Evolutionary conservation across 2,888 invertebrate genomes (phyloP).

Genomic region (Chironomus tentans): DNA sequence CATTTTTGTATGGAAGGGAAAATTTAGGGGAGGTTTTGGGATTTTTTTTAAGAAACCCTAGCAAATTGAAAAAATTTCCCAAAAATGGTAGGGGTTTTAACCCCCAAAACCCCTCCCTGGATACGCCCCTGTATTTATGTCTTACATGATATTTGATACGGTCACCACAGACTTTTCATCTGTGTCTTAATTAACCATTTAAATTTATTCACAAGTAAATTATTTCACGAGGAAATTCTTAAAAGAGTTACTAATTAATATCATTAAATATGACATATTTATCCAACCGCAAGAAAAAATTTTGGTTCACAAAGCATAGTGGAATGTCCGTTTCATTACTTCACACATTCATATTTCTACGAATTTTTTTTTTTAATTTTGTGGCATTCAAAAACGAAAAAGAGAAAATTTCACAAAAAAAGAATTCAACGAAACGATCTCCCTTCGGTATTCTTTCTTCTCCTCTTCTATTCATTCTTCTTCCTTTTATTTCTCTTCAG

Average conservation of each 20-base stretch:
- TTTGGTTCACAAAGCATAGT: neutral
- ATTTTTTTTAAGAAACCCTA: too few species aligned
- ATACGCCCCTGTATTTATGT: too few species aligned
- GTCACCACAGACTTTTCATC: neutral
- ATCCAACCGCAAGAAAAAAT: neutral
- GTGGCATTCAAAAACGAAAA: neutral
- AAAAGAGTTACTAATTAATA: neutral
- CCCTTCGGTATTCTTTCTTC: constrained; percentile 22
- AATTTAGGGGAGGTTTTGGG: too few species aligned
- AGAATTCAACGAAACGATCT: constrained; percentile 11
- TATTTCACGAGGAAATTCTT: neutral
- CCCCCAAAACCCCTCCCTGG: too few species aligned
- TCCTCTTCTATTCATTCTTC: neutral
- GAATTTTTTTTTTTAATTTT: neutral
- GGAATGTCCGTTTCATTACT: neutral
- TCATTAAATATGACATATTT: neutral
- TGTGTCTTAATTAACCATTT: neutral
- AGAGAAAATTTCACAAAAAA: neutral
- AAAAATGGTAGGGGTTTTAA: too few species aligned
- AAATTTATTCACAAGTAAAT: neutral
- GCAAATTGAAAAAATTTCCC: too few species aligned
- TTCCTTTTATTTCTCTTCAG: neutral
- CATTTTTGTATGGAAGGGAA: too few species aligned
- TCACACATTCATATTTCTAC: neutral
- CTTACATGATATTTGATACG: neutral